A percentile compares a stretch with the other conserved stretches of the same genome.
These are phyloP conservation scores for Patiria pectinifera DNA, from an alignment of 53 echinoderm and acorn worm genomes.

Conservation along the genomic window DNA sequence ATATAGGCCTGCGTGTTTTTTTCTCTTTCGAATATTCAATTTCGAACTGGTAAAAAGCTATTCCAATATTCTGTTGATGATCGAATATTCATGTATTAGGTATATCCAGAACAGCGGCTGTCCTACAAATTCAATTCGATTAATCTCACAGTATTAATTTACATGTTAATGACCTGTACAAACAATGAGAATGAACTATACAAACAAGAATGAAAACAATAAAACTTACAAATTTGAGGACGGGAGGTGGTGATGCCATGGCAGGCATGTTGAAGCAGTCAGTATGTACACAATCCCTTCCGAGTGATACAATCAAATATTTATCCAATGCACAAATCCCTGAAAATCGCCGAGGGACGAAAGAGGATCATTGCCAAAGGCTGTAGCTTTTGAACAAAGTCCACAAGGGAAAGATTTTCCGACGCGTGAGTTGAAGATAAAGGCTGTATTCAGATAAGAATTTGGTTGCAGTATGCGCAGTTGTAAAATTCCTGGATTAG, in stretches of 20 bases:
- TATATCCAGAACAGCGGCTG: too few relatives aligned
- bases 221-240: constrained; percentile 61
- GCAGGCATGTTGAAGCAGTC: constrained; percentile 23
- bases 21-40: too few relatives aligned
- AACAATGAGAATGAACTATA: neutral
- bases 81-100: too few relatives aligned
- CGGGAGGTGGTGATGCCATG: constrained; percentile 42
- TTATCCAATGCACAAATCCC: neutral
- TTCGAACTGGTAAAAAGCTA: too few relatives aligned
- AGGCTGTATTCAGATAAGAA: neutral
- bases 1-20: too few relatives aligned
- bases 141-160: too few relatives aligned
- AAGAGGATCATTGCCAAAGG: neutral
- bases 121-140: too few relatives aligned
- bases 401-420: neutral
- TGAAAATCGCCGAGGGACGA: neutral
- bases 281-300: neutral
- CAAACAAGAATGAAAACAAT: neutral
- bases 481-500: too few relatives aligned
- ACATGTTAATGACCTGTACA: too few relatives aligned
- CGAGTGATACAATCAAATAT: constrained; percentile 1
- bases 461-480: too few relatives aligned
- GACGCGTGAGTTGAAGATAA: neutral
- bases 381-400: neutral
- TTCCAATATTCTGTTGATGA: too few relatives aligned